Evolutionary conservation across 2,888 invertebrate genomes (phyloP).

Genomic region (Drosophila affinis): DNA sequence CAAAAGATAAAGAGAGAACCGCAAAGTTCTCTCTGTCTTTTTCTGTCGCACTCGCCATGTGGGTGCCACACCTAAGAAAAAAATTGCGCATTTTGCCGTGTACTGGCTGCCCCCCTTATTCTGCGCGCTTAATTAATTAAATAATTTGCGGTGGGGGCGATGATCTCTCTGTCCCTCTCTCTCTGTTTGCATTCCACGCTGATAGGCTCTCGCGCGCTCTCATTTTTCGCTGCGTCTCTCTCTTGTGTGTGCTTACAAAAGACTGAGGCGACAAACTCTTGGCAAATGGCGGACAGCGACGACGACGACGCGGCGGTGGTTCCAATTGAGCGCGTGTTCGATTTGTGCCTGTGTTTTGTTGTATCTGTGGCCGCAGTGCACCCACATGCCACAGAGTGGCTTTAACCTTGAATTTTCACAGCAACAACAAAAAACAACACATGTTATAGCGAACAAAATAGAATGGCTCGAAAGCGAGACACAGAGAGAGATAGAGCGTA

Average conservation of each 20-base stretch:
- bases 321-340: conserved; percentile 41
- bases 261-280: conserved; percentile 73
- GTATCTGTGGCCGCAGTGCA: conserved; percentile 23
- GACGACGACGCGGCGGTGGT: conserved; percentile 16
- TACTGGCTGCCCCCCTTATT: background rate
- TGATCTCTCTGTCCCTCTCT: conserved; percentile 13
- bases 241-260: conserved; percentile 56
- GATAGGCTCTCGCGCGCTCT: conserved; percentile 2
- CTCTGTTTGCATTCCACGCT: conserved; percentile 9
- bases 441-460: no score
- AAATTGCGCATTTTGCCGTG: conserved; percentile 54
- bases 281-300: conserved; percentile 35
- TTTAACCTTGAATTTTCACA: conserved; percentile 43
- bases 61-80: background rate
- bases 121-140: conserved; percentile 58
- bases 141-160: conserved; percentile 37
- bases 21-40: background rate
- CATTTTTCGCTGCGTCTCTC: background rate
- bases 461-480: no score
- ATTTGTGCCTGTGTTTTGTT: background rate
- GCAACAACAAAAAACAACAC: conserved; percentile 16
- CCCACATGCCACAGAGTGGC: conserved; percentile 36
- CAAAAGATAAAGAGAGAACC: conserved; percentile 5
- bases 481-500: no score
- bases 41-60: background rate